A percentile compares a stretch with the other conserved stretches of the same genome.
These are phyloP conservation scores for Acromyrmex heyeri DNA, from an alignment of 1,140 invertebrate genomes.

Conservation along the genomic window DNA sequence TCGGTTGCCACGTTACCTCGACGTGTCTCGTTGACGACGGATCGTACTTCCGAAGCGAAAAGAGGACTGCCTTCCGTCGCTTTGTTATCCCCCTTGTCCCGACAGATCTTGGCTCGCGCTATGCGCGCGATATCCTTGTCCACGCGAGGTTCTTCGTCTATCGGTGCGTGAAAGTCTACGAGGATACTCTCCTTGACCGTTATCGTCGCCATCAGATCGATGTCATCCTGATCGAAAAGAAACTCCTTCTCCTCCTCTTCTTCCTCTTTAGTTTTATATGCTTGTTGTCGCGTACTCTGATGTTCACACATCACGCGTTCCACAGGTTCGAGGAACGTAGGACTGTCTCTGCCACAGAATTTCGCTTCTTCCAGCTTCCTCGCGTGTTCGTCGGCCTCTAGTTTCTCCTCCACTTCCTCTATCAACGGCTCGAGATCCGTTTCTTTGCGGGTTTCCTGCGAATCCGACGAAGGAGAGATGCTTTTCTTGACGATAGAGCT, in stretches of 20 bases:
- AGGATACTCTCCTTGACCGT: conserved; percentile 4
- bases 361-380: background rate
- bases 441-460: conserved; percentile 52
- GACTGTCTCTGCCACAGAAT: background rate
- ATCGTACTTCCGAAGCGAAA: conserved; percentile 45
- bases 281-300: background rate
- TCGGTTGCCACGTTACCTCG: conserved; percentile 42
- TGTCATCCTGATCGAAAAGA: background rate
- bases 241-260: background rate
- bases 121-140: background rate
- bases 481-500: conserved; percentile 76
- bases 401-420: conserved; percentile 54
- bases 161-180: conserved; percentile 25
- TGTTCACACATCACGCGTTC: background rate
- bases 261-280: background rate
- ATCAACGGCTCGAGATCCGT: background rate
- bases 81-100: conserved; percentile 27
- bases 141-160: conserved; percentile 21
- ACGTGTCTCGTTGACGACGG: conserved; percentile 39
- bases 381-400: conserved; percentile 35
- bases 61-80: background rate
- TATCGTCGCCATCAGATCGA: background rate
- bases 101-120: conserved; percentile 8
- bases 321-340: background rate
- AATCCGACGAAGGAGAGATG: conserved; percentile 49